Conservation (phyloP, 2,113 vertebrate genomes). For the Alosa alosa region DNA sequence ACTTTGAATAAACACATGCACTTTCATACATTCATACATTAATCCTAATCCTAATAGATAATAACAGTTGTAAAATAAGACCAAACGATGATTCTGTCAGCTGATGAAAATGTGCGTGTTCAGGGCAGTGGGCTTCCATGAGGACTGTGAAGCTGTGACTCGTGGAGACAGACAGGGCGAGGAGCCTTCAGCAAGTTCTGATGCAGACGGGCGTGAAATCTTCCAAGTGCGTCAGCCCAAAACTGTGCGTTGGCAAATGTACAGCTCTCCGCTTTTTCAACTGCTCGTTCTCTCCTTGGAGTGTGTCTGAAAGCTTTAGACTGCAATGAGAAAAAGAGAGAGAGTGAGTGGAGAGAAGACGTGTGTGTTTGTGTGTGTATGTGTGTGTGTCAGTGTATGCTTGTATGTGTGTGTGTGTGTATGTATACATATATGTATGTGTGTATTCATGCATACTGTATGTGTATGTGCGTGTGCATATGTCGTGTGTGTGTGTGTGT, state of each 20-base stretch:
- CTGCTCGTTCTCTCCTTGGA: not conserved
- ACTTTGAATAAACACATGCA: too few species aligned
- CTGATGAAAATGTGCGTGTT: not conserved
- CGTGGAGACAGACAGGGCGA: not conserved
- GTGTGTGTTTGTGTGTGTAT: not conserved
- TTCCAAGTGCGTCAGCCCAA: not conserved
- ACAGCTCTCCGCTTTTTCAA: not conserved
- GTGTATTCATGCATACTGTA: not conserved
- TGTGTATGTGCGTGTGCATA: not conserved
- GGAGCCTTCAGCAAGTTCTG: not conserved
- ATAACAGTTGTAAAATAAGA: not conserved
- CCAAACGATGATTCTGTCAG: not conserved
- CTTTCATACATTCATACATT: too few species aligned
- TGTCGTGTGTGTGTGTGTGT: not conserved
- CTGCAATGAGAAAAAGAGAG: not conserved
- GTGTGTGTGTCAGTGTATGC: not conserved
- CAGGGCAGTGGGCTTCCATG: not conserved
- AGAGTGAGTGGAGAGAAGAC: not conserved
- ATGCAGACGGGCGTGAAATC: not conserved
- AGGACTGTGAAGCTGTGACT: not conserved
- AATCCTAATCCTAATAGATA: too few species aligned
- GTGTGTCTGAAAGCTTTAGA: not conserved
- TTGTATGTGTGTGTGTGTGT: not conserved
- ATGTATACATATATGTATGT: not conserved
- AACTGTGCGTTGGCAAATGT: slow-evolving; percentile 6